A percentile compares a stretch with the other conserved stretches of the same genome.
Conservation (phyloP, 1,140 invertebrate genomes). For the Bombus haemorrhoidalis region DNA sequence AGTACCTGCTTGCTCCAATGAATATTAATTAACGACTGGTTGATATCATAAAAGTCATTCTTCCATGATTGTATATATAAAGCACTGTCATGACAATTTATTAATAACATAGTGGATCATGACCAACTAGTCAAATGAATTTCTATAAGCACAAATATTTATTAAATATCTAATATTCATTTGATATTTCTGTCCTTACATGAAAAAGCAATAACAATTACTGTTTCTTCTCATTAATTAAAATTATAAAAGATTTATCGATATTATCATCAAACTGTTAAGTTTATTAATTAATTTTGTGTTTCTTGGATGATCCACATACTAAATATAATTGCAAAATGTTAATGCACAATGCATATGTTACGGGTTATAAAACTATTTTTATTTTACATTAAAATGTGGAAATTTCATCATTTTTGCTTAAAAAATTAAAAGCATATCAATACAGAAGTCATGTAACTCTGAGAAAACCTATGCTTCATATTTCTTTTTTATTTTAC, state of each 20-base stretch:
- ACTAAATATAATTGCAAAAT: conserved; percentile 46
- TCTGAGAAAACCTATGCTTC: conserved; percentile 15
- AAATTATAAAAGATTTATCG: not conserved
- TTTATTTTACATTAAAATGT: not conserved
- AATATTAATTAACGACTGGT: conserved; percentile 61
- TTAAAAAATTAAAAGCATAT: conserved; percentile 32
- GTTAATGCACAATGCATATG: conserved; percentile 56
- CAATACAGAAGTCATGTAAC: conserved; percentile 44
- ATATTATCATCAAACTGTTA: conserved; percentile 36
- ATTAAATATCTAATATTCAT: conserved; percentile 65
- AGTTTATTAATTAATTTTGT: conserved; percentile 20
- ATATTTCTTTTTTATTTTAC: conserved; percentile 12
- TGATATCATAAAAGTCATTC: conserved; percentile 66
- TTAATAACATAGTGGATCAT: conserved; percentile 73
- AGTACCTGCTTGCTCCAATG: conserved; percentile 62
- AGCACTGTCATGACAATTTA: conserved; percentile 79
- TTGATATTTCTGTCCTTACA: conserved; percentile 56
- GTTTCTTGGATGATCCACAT: conserved; percentile 61
- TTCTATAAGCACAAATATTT: conserved; percentile 80
- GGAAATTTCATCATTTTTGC: not conserved
- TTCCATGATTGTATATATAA: conserved; percentile 79
- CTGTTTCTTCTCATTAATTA: conserved; percentile 32
- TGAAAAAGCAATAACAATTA: conserved; percentile 50
- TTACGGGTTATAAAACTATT: conserved; percentile 11
- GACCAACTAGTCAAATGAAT: conserved; percentile 80